A percentile compares a stretch with the other conserved stretches of the same genome.
Conservation (phyloP, 1,140 invertebrate genomes). For the Harpegnathos saltator region DNA sequence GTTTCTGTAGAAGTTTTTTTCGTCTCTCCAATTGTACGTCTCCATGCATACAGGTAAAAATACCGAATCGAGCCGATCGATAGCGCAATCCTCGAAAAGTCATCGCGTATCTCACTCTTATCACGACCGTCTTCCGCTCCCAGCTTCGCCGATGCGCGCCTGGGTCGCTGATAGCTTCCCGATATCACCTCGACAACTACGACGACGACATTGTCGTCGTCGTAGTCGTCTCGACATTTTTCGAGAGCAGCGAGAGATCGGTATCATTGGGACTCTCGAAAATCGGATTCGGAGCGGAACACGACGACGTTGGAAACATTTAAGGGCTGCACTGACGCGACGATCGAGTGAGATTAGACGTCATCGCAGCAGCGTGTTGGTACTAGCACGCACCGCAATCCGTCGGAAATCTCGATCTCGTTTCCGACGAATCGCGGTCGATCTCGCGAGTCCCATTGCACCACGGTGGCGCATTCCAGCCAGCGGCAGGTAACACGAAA, state of each 20-base stretch:
- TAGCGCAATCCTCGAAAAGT: background rate
- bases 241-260: background rate
- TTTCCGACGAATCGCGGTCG: constrained; percentile 45
- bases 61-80: background rate
- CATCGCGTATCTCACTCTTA: background rate
- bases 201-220: no score
- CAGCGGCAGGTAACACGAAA: constrained; percentile 37
- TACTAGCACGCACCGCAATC: constrained; percentile 22
- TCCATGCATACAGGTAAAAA: constrained; percentile 21
- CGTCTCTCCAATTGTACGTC: no score
- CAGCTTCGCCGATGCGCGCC: no score
- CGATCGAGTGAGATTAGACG: background rate
- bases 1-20: no score
- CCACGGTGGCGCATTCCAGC: constrained; percentile 30
- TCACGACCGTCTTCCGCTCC: background rate
- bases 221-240: background rate
- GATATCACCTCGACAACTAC: no score
- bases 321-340: constrained; percentile 21
- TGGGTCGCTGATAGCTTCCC: background rate
- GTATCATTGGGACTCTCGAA: background rate
- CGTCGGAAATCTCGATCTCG: constrained; percentile 52
- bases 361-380: constrained; percentile 11
- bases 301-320: constrained; percentile 3
- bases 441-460: background rate
- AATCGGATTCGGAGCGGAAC: constrained; percentile 13